A percentile compares a stretch with the other conserved stretches of the same genome.
These are phyloP conservation scores for Ichneumon xanthorius DNA, from an alignment of 2,888 invertebrate genomes.

Conservation along the genomic window DNA sequence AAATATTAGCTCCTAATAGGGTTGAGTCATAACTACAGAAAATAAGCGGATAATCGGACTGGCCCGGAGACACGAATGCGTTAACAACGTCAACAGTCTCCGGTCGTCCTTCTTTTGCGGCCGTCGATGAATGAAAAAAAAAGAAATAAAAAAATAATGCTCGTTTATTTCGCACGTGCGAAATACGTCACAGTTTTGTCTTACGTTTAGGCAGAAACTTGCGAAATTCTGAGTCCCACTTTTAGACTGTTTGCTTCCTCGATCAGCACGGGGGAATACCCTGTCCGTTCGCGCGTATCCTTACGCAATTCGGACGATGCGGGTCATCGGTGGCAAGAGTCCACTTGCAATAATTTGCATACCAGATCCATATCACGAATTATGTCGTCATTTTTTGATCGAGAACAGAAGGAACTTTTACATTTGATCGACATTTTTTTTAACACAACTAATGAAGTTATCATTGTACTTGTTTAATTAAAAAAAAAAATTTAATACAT, in stretches of 20 bases:
- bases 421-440: background rate
- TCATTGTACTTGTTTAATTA: background rate
- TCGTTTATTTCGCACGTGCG: background rate
- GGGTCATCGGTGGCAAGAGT: background rate
- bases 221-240: constrained; percentile 54
- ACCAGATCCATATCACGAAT: constrained; percentile 25
- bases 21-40: background rate
- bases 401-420: background rate
- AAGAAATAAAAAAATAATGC: background rate
- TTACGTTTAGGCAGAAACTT: constrained; percentile 27
- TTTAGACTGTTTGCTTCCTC: constrained; percentile 36
- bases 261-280: constrained; percentile 35
- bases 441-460: background rate
- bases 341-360: constrained; percentile 31
- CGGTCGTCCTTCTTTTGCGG: background rate
- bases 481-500: too few relatives aligned
- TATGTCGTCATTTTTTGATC: constrained; percentile 14
- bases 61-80: background rate
- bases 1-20: constrained; percentile 1
- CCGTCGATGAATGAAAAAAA: background rate
- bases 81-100: background rate
- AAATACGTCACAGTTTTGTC: constrained; percentile 22
- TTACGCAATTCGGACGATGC: constrained; percentile 44
- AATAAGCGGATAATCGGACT: background rate
- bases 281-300: constrained; percentile 10